These are phyloP conservation scores for Entomyzon cyanotis DNA, from an alignment of 2,113 vertebrate genomes.

Conservation along the genomic window DNA sequence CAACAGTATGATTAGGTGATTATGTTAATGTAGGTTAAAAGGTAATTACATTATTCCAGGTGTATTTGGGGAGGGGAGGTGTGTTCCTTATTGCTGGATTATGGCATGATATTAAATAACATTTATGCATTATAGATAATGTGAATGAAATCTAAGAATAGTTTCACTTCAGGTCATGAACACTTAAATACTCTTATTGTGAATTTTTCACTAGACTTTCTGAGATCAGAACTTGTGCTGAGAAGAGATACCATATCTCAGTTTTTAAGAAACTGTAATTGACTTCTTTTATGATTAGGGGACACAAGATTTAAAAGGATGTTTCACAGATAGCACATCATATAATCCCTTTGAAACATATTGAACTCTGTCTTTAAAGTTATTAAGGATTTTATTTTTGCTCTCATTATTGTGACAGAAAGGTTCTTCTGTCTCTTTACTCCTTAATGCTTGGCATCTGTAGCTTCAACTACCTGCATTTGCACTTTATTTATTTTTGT, in stretches of 20 bases:
- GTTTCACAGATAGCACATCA: neutral
- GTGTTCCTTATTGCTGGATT: neutral
- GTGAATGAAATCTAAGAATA: neutral
- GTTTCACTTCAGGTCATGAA: neutral
- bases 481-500: neutral
- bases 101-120: neutral
- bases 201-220: neutral
- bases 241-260: neutral
- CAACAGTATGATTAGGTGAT: slow-evolving; percentile 29
- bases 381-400: neutral
- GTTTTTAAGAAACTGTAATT: neutral
- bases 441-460: neutral
- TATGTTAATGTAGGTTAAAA: slow-evolving; percentile 17
- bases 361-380: neutral
- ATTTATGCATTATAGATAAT: neutral
- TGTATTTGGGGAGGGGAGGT: neutral
- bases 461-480: neutral
- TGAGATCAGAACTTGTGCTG: neutral
- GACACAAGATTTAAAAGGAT: neutral
- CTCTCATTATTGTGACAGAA: neutral
- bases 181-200: neutral
- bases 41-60: slow-evolving; percentile 11
- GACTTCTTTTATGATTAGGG: neutral
- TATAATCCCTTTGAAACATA: neutral
- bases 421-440: neutral